phyloP scores from a whole-genome alignment of 2,797 vertebrate genomes.

The Xiphophorus birchmanni region DNA sequence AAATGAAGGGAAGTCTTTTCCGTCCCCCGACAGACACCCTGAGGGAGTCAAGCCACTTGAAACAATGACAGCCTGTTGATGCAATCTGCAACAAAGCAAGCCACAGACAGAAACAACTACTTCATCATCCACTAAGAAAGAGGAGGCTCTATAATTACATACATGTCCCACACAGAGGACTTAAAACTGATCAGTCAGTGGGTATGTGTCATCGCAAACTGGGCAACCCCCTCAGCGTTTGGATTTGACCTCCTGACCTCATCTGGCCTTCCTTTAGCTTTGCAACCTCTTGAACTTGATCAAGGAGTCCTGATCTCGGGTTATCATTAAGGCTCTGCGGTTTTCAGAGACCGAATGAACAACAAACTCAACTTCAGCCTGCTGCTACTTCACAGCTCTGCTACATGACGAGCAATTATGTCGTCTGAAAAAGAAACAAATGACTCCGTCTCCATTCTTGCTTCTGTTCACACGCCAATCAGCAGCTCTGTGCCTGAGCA shows the following conservation, averaged over 20 bases:
- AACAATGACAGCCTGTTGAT: slow-evolving; percentile 76
- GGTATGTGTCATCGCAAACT: slow-evolving; percentile 33
- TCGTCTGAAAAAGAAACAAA: slow-evolving; percentile 28
- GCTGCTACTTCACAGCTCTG: slow-evolving; percentile 20
- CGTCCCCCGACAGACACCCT: slow-evolving; percentile 51
- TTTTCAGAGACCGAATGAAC: slow-evolving; percentile 26
- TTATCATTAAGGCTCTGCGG: slow-evolving; percentile 9
- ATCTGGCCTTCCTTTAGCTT: slow-evolving; percentile 28
- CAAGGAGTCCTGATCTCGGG: slow-evolving; percentile 11
- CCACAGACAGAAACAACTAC: slow-evolving; percentile 47
- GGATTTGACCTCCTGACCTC: slow-evolving; percentile 45
- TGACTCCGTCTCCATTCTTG: slow-evolving; percentile 25
- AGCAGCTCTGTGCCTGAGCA: slow-evolving; percentile 36
- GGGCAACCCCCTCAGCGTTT: slow-evolving; percentile 25
- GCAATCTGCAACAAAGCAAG: slow-evolving; percentile 46
- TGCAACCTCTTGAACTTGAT: slow-evolving; percentile 3
- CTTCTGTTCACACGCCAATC: slow-evolving; percentile 38
- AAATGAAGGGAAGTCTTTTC: slow-evolving; percentile 44
- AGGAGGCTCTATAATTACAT: background rate
- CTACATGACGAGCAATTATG: slow-evolving; percentile 18
- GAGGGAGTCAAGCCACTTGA: slow-evolving; percentile 49
- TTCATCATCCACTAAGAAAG: slow-evolving; percentile 34
- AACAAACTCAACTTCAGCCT: slow-evolving; percentile 44
- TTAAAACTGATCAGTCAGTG: slow-evolving; percentile 40
- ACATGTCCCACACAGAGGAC: slow-evolving; percentile 7